Conservation (phyloP, 2,113 vertebrate species). For the Tachysurus fulvidraco region DNA sequence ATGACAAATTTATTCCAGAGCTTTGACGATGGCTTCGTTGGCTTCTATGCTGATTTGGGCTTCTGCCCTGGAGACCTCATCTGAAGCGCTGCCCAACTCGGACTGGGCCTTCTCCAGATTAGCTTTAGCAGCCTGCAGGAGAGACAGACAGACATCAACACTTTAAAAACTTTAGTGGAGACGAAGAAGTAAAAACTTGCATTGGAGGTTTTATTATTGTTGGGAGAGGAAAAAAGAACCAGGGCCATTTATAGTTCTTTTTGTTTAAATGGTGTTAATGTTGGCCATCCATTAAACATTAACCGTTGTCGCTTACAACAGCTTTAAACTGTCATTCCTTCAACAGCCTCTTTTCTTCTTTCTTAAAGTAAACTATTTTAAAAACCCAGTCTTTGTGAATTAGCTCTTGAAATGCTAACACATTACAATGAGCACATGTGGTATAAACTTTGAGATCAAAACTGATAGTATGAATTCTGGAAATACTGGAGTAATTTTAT, state of each 20-base stretch:
- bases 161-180: not conserved
- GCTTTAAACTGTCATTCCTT: not conserved
- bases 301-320: not conserved
- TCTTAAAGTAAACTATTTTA: too few species aligned
- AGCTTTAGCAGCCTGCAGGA: slow-evolving; percentile 80
- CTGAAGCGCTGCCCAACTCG: slow-evolving; percentile 68
- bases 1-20: slow-evolving; percentile 79
- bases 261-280: too few species aligned
- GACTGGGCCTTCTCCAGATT: slow-evolving; percentile 90
- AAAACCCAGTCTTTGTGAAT: too few species aligned
- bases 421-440: not conserved
- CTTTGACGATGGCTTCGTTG: slow-evolving; percentile 91
- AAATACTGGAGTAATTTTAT: not conserved
- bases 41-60: slow-evolving; percentile 89
- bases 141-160: not conserved
- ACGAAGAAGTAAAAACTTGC: too few species aligned
- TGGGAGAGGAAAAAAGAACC: too few species aligned
- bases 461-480: not conserved
- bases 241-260: too few species aligned
- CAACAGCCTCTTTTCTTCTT: not conserved
- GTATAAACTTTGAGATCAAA: not conserved
- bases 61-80: slow-evolving; percentile 82
- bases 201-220: too few species aligned
- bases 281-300: too few species aligned
- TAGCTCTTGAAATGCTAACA: not conserved